Evolutionary conservation across 2,113 vertebrate species (phyloP).

Genomic region (Phyllopteryx taeniolatus): DNA sequence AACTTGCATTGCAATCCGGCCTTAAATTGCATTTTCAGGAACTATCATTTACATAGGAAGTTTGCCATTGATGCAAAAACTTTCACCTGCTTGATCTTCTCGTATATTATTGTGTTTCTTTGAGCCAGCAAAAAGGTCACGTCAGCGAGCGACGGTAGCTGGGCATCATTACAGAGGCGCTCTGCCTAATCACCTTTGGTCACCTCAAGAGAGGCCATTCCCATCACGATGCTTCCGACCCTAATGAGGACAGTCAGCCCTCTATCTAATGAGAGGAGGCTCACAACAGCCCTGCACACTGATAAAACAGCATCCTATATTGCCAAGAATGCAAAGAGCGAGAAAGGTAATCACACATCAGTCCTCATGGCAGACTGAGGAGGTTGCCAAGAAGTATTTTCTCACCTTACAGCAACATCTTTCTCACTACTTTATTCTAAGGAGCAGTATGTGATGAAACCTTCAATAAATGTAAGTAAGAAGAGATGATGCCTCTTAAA

Average conservation of each 20-base stretch:
- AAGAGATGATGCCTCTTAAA: background rate
- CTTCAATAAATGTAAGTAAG: background rate
- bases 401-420: background rate
- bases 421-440: background rate
- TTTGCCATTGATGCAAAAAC: slow-evolving; percentile 19
- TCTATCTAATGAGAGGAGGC: slow-evolving; percentile 56
- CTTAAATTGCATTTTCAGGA: slow-evolving; percentile 30
- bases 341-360: slow-evolving; percentile 41
- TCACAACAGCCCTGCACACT: slow-evolving; percentile 54
- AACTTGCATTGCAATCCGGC: slow-evolving; percentile 38
- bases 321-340: slow-evolving; percentile 27
- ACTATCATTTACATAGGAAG: slow-evolving; percentile 11
- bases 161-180: slow-evolving; percentile 65
- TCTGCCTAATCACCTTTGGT: slow-evolving; percentile 64
- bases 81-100: slow-evolving; percentile 33
- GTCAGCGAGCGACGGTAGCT: slow-evolving; percentile 60
- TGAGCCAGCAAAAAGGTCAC: slow-evolving; percentile 46
- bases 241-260: slow-evolving; percentile 62
- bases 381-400: background rate
- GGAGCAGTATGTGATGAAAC: background rate
- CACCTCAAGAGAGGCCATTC: slow-evolving; percentile 62
- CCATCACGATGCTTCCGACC: slow-evolving; percentile 33
- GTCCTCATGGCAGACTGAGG: background rate
- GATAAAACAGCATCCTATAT: slow-evolving; percentile 46
- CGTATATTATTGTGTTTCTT: slow-evolving; percentile 19